These are phyloP conservation scores for Perca schrenkii DNA, from an alignment of 2,113 vertebrate genomes.

Conservation along the genomic window DNA sequence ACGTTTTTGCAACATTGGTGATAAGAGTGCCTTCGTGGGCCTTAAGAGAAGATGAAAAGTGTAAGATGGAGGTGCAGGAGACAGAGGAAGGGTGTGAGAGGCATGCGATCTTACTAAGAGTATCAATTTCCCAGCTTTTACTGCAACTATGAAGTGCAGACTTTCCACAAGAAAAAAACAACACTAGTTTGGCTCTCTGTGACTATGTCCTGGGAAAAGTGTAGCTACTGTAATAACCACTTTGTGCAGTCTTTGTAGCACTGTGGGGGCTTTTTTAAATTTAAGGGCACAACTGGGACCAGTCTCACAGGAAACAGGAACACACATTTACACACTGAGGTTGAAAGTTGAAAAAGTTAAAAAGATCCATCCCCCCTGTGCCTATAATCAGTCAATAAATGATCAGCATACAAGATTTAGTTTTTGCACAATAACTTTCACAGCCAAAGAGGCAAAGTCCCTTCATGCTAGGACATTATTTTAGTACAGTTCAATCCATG, in stretches of 20 bases:
- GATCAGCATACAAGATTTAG: constrained; percentile 7
- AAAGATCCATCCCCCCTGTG: not conserved
- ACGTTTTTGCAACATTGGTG: not conserved
- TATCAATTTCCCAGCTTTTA: constrained; percentile 27
- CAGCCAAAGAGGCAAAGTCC: constrained; percentile 18
- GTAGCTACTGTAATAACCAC: constrained; percentile 26
- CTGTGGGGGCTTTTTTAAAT: not conserved
- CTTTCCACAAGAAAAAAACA: constrained; percentile 16
- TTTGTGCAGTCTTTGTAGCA: not conserved
- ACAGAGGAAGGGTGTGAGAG: not conserved
- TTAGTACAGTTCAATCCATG: constrained; percentile 4
- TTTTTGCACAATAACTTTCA: constrained; percentile 20
- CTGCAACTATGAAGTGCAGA: not conserved
- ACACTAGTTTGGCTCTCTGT: not conserved
- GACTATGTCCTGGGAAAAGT: constrained; percentile 36
- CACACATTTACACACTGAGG: not conserved
- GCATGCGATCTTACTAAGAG: not conserved
- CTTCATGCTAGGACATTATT: constrained; percentile 21
- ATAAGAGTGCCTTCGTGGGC: not conserved
- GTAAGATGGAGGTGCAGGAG: not conserved
- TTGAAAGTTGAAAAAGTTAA: not conserved
- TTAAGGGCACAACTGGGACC: constrained; percentile 11
- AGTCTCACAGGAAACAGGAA: not conserved
- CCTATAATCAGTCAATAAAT: constrained; percentile 43
- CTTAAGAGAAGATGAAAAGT: not conserved